These are phyloP conservation scores for Gallinago solitaria DNA, from an alignment of 2,797 vertebrate genomes.

Conservation along the genomic window DNA sequence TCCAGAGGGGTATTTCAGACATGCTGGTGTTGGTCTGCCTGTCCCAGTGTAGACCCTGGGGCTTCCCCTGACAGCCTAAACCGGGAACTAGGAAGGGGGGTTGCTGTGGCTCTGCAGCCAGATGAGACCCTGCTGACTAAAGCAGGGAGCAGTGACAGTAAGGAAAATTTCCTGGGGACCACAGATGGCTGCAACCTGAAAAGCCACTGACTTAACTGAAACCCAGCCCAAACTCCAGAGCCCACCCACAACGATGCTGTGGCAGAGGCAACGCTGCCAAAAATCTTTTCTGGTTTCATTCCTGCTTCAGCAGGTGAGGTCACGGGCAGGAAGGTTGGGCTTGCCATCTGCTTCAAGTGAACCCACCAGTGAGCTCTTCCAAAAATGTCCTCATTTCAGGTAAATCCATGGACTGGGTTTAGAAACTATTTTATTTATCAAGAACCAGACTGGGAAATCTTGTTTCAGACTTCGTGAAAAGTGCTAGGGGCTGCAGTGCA, in stretches of 20 bases:
- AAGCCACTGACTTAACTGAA: neutral
- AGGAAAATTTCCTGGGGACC: neutral
- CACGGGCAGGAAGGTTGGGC: neutral
- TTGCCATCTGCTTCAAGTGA: neutral
- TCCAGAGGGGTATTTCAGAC: neutral
- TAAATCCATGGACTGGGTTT: neutral
- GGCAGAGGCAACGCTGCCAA: neutral
- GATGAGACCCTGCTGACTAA: neutral
- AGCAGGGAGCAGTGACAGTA: neutral
- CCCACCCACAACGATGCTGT: neutral
- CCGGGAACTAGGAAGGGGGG: rapidly evolving
- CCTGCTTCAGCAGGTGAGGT: neutral
- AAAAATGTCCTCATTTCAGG: neutral
- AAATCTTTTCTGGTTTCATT: neutral
- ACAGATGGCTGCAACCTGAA: neutral
- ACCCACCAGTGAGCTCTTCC: neutral
- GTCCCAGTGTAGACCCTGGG: neutral
- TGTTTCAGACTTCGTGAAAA: neutral
- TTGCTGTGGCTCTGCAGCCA: neutral
- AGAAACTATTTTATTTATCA: neutral
- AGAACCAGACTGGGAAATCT: neutral
- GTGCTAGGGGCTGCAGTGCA: neutral
- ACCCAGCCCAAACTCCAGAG: neutral
- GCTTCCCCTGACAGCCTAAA: neutral
- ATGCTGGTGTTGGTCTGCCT: neutral